Conservation (phyloP, 2,113 vertebrate genomes). For the Camelus dromedarius region DNA sequence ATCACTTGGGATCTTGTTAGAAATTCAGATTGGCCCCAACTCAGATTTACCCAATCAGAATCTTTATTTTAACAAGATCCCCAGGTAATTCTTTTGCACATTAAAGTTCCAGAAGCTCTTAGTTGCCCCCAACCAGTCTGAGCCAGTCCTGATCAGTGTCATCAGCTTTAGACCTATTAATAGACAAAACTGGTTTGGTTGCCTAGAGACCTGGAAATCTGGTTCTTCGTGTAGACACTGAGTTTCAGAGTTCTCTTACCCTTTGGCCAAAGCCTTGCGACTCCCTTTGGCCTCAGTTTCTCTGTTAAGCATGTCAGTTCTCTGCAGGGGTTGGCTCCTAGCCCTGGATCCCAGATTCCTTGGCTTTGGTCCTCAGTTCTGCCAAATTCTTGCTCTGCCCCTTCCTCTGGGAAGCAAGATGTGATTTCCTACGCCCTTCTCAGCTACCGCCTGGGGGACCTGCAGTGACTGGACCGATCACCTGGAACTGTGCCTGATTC, state of each 20-base stretch:
- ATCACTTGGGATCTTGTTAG: background rate
- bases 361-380: background rate
- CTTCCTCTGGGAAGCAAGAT: background rate
- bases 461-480: background rate
- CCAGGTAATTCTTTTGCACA: background rate
- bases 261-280: background rate
- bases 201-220: conserved; percentile 67
- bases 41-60: background rate
- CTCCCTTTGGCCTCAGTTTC: conserved; percentile 58
- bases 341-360: background rate
- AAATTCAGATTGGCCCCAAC: background rate
- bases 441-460: background rate
- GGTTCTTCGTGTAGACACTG: background rate
- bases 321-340: background rate
- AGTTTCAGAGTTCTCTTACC: background rate
- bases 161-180: conserved; percentile 62
- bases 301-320: background rate
- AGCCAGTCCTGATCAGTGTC: conserved; percentile 7
- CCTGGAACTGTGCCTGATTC: background rate
- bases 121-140: background rate
- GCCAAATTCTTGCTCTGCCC: background rate
- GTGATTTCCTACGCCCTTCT: background rate
- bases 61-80: background rate
- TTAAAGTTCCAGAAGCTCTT: background rate
- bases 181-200: conserved; percentile 68